Conservation (phyloP, 1,140 invertebrate genomes). For the Penaeus chinensis region DNA sequence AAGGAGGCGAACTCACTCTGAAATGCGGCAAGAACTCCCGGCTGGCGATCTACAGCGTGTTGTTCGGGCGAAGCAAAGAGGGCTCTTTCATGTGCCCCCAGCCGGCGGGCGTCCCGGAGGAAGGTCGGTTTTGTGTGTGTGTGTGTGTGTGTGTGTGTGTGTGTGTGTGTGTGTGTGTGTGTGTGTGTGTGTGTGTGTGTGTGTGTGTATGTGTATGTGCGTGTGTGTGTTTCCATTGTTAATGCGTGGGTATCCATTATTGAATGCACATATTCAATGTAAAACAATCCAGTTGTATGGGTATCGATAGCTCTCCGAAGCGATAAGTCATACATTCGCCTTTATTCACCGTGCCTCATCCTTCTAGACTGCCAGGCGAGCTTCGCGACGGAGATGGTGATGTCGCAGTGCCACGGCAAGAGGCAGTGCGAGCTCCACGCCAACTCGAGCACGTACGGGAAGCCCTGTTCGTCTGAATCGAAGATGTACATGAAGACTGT, state of each 20-base stretch:
- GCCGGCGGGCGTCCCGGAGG: slow-evolving; percentile 84
- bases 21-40: slow-evolving; percentile 73
- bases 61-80: slow-evolving; percentile 88
- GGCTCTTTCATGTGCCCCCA: slow-evolving; percentile 90
- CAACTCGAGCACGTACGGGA: slow-evolving; percentile 86
- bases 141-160: too few relatives aligned
- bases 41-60: slow-evolving; percentile 90
- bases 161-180: not conserved
- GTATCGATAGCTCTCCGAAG: too few relatives aligned
- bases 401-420: slow-evolving; percentile 89
- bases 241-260: too few relatives aligned
- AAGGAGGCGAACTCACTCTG: slow-evolving; percentile 66
- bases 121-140: slow-evolving; percentile 77
- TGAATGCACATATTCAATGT: too few relatives aligned
- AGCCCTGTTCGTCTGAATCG: slow-evolving; percentile 84
- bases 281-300: too few relatives aligned
- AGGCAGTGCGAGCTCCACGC: slow-evolving; percentile 84
- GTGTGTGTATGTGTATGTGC: slow-evolving; percentile 28
- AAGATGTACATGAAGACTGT: slow-evolving; percentile 91
- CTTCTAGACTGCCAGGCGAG: slow-evolving; percentile 85
- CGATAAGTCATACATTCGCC: too few relatives aligned
- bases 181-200: slow-evolving; percentile 26
- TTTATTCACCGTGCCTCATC: not conserved
- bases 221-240: not conserved
- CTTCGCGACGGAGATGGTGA: slow-evolving; percentile 88